Evolutionary conservation across 2,888 invertebrate genomes (phyloP).

Genomic region (Zeuzera pyrina): DNA sequence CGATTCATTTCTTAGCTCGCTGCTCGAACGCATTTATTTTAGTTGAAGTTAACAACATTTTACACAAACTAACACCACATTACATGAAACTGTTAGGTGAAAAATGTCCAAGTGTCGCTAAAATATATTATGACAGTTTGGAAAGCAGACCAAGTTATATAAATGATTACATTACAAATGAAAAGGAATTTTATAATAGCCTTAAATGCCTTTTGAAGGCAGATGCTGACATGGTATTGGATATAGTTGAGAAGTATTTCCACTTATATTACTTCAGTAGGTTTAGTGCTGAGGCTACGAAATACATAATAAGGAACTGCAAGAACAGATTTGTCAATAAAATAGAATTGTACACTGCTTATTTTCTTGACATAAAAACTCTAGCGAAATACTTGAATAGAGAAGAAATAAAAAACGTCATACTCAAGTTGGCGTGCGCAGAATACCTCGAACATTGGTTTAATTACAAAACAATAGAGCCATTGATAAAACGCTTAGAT

Average conservation of each 20-base stretch:
- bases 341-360: conserved; percentile 32
- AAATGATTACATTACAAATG: neutral
- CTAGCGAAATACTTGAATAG: conserved; percentile 27
- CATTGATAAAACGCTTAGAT: conserved; percentile 31
- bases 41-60: neutral
- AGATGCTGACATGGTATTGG: neutral
- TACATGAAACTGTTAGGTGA: neutral
- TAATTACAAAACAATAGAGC: conserved; percentile 33
- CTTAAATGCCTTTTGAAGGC: neutral
- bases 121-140: neutral
- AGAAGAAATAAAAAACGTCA: conserved; percentile 32
- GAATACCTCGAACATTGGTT: conserved; percentile 32
- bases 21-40: neutral
- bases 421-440: conserved; percentile 31
- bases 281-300: conserved; percentile 18
- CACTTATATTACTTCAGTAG: neutral
- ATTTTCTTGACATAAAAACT: conserved; percentile 29
- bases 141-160: neutral
- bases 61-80: neutral
- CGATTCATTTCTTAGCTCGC: conserved; percentile 30
- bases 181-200: neutral
- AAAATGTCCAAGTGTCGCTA: neutral
- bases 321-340: conserved; percentile 31
- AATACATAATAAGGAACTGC: conserved; percentile 28
- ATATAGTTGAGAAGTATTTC: conserved; percentile 1